Evolutionary conservation across 2,797 vertebrate genomes (phyloP), one percentile per base, ranked within the genome.

Genomic region (Vultur gryphus): DNA sequence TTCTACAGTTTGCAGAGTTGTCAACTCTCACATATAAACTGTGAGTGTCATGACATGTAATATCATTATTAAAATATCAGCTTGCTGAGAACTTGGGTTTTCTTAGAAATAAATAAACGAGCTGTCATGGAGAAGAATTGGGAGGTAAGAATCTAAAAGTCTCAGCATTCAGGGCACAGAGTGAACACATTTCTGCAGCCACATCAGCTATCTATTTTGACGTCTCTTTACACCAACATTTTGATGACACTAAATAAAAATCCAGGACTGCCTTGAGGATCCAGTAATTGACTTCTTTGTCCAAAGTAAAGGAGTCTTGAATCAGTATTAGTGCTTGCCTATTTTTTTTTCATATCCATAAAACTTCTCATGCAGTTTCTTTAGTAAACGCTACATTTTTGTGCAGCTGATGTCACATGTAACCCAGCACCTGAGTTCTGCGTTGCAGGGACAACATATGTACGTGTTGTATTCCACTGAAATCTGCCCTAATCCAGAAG

Each of bases 391-490:
- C 13, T 78, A 20, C 4, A 6, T 75, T 92, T 86, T 57, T 49
- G 35, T 58, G 48, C 64, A 35, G 23, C 5, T 77, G 21, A 9
- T 83, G 28, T 51, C 7, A 39, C 4, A 3, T 2, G 3, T 13
- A 82, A 67, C 16, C 20, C 41, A 16, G 28, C 21, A 76, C 11
- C 18, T 8, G 16, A 70, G 26, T 54, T 66, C 37, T 41, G 10
- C 4, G 1, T 93, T 85, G 33, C 58, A 90, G 58, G 25, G 13
- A 24, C 33, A 81, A 51, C 16, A 8, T 29, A 44, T 5, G 15
- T 15, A 21, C 1, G 0, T 39, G 16, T 59, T 0, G 0, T 11
- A 57, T 54, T 82, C 55, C 17, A 59, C 66, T 83, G 62, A 49
- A 89, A 89, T 69, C 18, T 87, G 35, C n/a, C 25, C 25, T n/a